Evolutionary conservation across 92 coral and sea anemone species (phyloP), one percentile per base, ranked within the genome.

Genomic region (Umimayanthus chanpuru): DNA sequence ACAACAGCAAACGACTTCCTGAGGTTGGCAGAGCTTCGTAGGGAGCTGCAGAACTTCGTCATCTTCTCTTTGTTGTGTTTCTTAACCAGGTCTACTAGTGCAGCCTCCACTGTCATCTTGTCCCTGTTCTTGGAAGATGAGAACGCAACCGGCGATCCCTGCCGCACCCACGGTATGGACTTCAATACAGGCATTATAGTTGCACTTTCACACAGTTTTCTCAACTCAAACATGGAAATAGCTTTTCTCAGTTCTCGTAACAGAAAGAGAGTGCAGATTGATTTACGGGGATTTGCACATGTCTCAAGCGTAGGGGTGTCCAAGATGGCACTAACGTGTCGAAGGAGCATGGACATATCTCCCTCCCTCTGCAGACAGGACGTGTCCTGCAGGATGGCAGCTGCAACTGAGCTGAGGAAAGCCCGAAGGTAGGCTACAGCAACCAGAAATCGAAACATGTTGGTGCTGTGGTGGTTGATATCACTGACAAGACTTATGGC

Each of bases 361-460:
- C 93, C 96, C 9, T 91, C 92, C 73, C 78, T 83, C 53, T 71
- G 78, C 28, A 83, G 78, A 44, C 87, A 70, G 58, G 86, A 81
- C 29, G 88, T 72, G 18, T 87, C 89, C 43, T 47, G 71, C 29
- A 81, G 87, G 83, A 97, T 86, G 76, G 93, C 87, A 66, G 67
- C 79, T 21, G 95, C 91, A 85, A 97, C 73, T 47, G 93, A 89
- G 32, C 88, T 10, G 44, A 97, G 81, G 86, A 95, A 93, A 26
- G 96, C 93, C 70, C 94, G 90, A 76, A 95, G 75, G 64, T 91
- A 95, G 12, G 99, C 95, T 39, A 90, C 91, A 43, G 98, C 95
- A 78, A 93, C 94, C 26, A 97, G 85, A 32, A 94, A 88, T 9
- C 77, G 89, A 77, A 97, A 93, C 32, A 79, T 74, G 39, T 81